Evolutionary conservation across 2,113 vertebrate species (phyloP), one percentile per base, ranked within the genome.

Genomic region (Pelmatolapia mariae): DNA sequence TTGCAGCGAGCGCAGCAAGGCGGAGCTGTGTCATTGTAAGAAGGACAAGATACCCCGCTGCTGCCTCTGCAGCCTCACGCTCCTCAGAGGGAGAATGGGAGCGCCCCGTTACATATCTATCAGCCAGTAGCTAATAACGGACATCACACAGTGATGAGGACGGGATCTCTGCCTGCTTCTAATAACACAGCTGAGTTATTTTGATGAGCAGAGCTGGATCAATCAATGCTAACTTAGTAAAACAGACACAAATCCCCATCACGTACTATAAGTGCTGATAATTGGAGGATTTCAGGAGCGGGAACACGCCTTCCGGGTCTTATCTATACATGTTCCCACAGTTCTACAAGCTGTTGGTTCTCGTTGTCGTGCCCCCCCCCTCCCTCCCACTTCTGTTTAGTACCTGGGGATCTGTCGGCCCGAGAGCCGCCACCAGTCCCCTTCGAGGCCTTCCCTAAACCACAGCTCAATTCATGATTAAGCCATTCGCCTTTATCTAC

Each of bases 21-120:
- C 59, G 4, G 79, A 79, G 89, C 90, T 86, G 85, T 84, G 81
- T 86, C 86, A 86, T 26, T 87, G 88, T 85, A 26, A 84, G 80
- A 84, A 73, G 82, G 84, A 81, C 43, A 3, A 80, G 84, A 83
- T 81, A 82, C 87, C 76, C 82, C 7, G 53, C 52, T 16, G 31
- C 52, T 24, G 24, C 24, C 22, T 54, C 83, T 47, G 71, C 78
- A 85, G 85, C 80, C 22, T 5, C 83, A 5, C 8, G 24, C 84
- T 59, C 81, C 61, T 86, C 38, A 80, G 71, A 82, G 40, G 50
- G 22, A 45, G 53, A 78, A 76, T 3, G 40, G 56, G 43, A 87
- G 84, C n/a, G 3, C 29, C 71, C 63, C 12, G 73, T 82, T 50
- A 31, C 80, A 54, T 79, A 63, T 80, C 53, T 73, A 9, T n/a